Percentiles rank a stretch among this genome's conserved stretches.
These are phyloP conservation scores for Pygoscelis antarcticus DNA, from an alignment of 2,113 vertebrate species.

Conservation along the genomic window DNA sequence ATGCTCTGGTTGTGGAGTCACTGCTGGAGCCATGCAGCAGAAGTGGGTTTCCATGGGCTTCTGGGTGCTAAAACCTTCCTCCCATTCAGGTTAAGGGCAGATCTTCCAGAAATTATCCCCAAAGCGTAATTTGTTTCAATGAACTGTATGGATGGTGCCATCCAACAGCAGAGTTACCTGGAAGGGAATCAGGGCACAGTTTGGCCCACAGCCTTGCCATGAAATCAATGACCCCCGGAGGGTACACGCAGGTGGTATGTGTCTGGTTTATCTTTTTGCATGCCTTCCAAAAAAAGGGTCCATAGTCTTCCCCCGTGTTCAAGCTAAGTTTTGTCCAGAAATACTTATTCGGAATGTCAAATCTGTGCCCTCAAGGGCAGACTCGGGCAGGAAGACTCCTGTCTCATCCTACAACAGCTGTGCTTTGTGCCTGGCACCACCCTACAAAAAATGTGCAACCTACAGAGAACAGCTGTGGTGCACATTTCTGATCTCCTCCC, in stretches of 20 bases:
- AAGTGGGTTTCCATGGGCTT: neutral
- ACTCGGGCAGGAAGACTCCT: neutral
- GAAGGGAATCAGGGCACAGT: neutral
- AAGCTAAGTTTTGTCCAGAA: neutral
- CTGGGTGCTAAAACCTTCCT: neutral
- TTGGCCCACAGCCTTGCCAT: neutral
- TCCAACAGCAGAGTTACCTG: neutral
- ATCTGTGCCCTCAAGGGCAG: neutral
- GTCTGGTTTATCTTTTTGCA: neutral
- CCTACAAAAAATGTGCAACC: neutral
- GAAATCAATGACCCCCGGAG: neutral
- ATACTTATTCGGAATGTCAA: neutral
- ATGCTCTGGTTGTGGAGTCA: neutral
- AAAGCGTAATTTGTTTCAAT: neutral
- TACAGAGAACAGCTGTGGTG: neutral
- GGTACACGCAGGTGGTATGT: fast-evolving
- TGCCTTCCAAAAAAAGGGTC: neutral
- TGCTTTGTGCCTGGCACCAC: neutral
- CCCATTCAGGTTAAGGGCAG: neutral
- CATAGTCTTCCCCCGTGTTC: neutral
- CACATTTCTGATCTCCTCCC: neutral
- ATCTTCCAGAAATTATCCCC: neutral
- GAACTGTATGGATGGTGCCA: neutral
- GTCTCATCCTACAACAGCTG: neutral
- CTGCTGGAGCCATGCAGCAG: neutral